Evolutionary conservation across 2,113 vertebrate species (phyloP), one percentile per base, ranked within the genome.

Genomic region (Paraplagusia blochii): DNA sequence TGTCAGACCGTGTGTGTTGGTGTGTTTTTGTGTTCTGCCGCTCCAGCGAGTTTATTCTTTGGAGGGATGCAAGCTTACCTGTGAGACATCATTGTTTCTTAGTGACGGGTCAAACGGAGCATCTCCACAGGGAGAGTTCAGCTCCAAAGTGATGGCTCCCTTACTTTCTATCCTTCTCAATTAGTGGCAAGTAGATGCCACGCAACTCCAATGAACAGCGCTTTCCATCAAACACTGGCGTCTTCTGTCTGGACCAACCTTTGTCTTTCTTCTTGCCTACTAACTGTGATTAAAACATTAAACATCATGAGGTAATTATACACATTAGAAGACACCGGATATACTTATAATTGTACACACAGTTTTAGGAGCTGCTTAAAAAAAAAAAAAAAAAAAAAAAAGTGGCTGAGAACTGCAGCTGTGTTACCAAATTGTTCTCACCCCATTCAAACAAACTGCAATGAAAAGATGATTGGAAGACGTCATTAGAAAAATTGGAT

Each of bases 271-370:
- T 40, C 38, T 40, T 40, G 11, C 10, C 38, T 10, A 29, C 22
- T 29, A 29, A 29, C 38, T 11, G 38, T 11, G 38, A 13, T 12
- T 13, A 11, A 40, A 11, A 40, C 22, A 40, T 69, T 59, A 67
- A 59, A 53, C 58, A 61, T 59, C 61, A 59, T 34, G 45, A 55
- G 47, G 40, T 45, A 44, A 58, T 76, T 74, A 42, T 63, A 48
- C 38, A 60, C 47, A 53, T 69, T 70, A 65, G 59, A 22, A 22
- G 50, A 64, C 44, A 54, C 1, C 9, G 44, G 19, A 15, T 63
- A 43, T 48, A 60, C 66, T 61, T 53, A 18, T 11, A 40, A 13
- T 33, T 38, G 53, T 54, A 53, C 36, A 53, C 36, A 51, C 35
- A 9, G 9, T 53, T 29, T 29, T 29, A 29, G 2, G 22, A 4